Evolutionary conservation across 2,113 vertebrate genomes (phyloP), one percentile per base, ranked within the genome.

Genomic region (Numenius arquata): DNA sequence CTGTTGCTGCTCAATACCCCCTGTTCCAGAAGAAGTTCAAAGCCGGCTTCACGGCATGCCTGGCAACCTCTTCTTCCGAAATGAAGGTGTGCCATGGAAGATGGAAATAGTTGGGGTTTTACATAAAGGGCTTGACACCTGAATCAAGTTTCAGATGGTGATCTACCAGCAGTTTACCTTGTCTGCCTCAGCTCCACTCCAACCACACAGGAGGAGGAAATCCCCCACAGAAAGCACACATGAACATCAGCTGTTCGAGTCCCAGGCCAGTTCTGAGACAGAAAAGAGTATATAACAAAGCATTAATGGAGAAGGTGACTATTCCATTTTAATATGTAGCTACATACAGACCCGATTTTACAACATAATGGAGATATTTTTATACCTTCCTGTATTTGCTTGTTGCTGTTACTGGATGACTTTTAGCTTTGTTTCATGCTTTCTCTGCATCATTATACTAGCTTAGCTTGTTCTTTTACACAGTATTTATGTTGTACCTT

Each of bases 1-100:
- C 5, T 11, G 18, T 13, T 34, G n/a, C 22, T n/a, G 17, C 26
- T 68, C 56, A 0, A 3, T 8, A 10, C n/a, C 45, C 45, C 4
- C 2, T n/a, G 0, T 29, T 29, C 8, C 17, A 21, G 19, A 30
- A 63, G 26, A 7, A 29, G 17, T 16, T 78, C 11, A 38, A 78
- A 70, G 14, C 14, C 2, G 3, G 0, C 23, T 36, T 48, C 15
- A 1, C 23, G 19, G 8, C 4, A 11, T 2, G 4, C 23, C 0
- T 2, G 6, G 30, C 9, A 40, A 6, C 48, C 22, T 4, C 50
- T 36, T 77, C 14, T 36, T 32, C 50, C 10, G 14, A 56, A 85
- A 56, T 22, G 12, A 30, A 45, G 36, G 8, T 3, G 2, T 11
- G 18, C 34, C 21, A 2, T 1, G 0, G 36, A 25, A 53, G 27